Conservation (phyloP, 2,113 vertebrate species). For the Leptobrachium leishanense region DNA sequence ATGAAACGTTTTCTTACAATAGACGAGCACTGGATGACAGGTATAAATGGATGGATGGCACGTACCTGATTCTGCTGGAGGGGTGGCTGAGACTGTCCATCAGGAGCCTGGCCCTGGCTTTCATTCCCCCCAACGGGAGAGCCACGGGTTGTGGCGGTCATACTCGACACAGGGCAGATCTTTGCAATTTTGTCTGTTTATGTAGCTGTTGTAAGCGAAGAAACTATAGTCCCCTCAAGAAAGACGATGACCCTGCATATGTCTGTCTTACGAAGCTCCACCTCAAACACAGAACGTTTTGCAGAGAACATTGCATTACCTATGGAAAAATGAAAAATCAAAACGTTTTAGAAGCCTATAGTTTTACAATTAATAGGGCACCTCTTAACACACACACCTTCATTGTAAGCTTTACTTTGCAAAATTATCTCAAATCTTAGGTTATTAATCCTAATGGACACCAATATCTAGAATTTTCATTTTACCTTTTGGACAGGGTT, state of each 20-base stretch:
- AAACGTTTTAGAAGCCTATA: too few species aligned
- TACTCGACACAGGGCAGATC: constrained; percentile 99
- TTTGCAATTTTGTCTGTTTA: constrained; percentile 99
- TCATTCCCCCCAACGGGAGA: constrained; percentile 99
- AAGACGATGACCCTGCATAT: constrained; percentile 88
- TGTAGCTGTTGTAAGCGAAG: constrained; percentile 90
- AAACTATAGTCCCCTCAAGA: constrained; percentile 97
- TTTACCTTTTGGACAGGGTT: too few species aligned
- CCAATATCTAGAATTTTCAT: too few species aligned
- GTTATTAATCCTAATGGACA: too few species aligned
- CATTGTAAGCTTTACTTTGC: too few species aligned
- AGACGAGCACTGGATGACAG: too few species aligned
- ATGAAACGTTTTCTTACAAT: too few species aligned
- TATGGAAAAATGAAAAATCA: constrained; percentile 55
- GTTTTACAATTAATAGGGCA: too few species aligned
- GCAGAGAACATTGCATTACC: constrained; percentile 99
- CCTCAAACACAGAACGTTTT: constrained; percentile 90
- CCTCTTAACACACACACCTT: too few species aligned
- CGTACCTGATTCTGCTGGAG: constrained; percentile 97
- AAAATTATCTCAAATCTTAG: too few species aligned
- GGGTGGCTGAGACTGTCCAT: constrained; percentile 96
- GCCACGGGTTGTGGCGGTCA: constrained; percentile 99
- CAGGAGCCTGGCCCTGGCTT: constrained; percentile 97
- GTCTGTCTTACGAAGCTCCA: constrained; percentile 92
- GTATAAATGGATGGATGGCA: background rate